These are phyloP conservation scores for Petrocephalus schoutedeni DNA, from an alignment of 2,797 vertebrate species.

Conservation along the genomic window DNA sequence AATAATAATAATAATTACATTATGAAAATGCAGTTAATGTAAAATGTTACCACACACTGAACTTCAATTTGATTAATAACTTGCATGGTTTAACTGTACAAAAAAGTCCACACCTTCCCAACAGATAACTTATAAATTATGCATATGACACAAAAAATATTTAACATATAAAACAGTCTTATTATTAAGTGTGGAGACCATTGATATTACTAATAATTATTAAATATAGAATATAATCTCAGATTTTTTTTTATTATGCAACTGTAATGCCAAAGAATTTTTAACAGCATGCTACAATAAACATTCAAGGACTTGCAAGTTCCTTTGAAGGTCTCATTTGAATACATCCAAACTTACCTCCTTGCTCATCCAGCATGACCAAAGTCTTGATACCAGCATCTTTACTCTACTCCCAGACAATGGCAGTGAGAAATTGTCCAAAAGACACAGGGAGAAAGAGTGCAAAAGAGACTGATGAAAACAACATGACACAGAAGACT, in stretches of 20 bases:
- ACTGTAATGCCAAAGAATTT: background rate
- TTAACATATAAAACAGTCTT: background rate
- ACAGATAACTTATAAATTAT: background rate
- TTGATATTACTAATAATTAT: background rate
- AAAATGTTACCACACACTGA: background rate
- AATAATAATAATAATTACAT: background rate
- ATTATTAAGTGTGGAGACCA: background rate
- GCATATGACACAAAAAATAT: background rate
- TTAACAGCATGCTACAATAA: background rate
- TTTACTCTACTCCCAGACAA: slow-evolving; percentile 83
- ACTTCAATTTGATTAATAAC: background rate
- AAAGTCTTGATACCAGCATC: slow-evolving; percentile 99
- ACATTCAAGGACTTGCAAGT: background rate
- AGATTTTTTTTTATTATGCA: background rate
- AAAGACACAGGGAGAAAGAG: slow-evolving; percentile 28
- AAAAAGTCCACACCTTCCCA: background rate
- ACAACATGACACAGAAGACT: background rate
- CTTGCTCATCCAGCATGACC: slow-evolving; percentile 99
- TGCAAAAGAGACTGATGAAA: background rate
- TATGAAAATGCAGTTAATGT: background rate
- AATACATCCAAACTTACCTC: slow-evolving; percentile 73
- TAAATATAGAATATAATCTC: background rate
- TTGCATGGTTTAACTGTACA: background rate
- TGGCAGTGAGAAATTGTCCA: slow-evolving; percentile 54
- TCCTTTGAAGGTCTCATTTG: background rate